Evolutionary conservation across 1,140 invertebrate species (phyloP).

Genomic region (Caenorhabditis remanei): DNA sequence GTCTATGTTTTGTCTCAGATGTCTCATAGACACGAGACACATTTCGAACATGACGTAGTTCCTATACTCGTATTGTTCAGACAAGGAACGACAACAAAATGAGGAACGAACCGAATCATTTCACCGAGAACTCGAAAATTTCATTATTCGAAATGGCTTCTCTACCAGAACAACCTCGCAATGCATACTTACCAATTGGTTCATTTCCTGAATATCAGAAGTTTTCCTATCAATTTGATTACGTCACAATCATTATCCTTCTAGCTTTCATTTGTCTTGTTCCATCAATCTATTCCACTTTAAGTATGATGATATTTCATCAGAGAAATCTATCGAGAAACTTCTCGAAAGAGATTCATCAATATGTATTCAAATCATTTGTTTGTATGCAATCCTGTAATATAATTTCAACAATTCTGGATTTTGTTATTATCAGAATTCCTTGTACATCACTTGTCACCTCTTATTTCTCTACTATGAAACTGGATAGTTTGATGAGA

Average conservation of each 20-base stretch:
- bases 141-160: background rate
- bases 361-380: constrained; percentile 22
- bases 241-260: background rate
- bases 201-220: constrained; percentile 8
- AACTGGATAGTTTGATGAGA: background rate
- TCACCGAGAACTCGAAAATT: background rate
- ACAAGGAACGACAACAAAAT: background rate
- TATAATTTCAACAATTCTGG: background rate
- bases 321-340: background rate
- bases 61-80: background rate
- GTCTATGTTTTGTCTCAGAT: no score
- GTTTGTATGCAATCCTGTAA: background rate
- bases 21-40: no score
- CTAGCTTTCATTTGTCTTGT: background rate
- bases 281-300: background rate
- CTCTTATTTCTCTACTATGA: background rate
- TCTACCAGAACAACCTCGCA: background rate
- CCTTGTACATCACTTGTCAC: background rate
- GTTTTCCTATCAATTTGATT: background rate
- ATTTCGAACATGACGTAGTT: background rate
- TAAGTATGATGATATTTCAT: background rate
- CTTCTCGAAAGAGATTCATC: constrained; percentile 25
- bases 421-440: background rate
- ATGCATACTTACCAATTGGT: background rate
- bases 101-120: background rate